Percentiles rank a stretch among this genome's conserved stretches.
Conservation (phyloP, 2,113 vertebrate genomes). For the Gymnorhina tibicen region DNA sequence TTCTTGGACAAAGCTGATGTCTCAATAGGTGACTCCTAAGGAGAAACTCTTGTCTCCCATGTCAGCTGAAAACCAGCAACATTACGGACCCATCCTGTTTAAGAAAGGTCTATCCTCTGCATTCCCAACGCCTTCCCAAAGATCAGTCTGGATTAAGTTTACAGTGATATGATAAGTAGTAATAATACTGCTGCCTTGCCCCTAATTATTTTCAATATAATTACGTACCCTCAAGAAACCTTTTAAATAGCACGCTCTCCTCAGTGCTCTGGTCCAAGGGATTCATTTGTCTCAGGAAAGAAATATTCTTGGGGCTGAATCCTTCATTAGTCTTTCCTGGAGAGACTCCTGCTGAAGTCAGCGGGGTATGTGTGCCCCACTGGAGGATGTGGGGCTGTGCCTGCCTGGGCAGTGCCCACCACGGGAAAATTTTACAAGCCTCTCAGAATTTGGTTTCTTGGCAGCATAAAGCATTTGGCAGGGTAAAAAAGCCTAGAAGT, state of each 20-base stretch:
- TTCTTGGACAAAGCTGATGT: background rate
- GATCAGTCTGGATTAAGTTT: constrained; percentile 52
- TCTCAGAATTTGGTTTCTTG: background rate
- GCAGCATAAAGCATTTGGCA: background rate
- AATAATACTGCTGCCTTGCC: constrained; percentile 45
- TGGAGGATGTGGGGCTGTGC: background rate
- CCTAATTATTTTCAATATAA: constrained; percentile 66
- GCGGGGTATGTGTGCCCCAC: background rate
- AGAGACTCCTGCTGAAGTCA: background rate
- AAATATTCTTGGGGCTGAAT: constrained; percentile 35
- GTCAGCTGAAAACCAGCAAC: background rate
- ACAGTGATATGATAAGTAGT: constrained; percentile 55
- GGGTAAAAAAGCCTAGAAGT: background rate
- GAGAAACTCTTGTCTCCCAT: background rate
- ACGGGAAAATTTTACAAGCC: background rate
- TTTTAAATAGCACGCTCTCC: constrained; percentile 48
- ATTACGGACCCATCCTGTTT: background rate
- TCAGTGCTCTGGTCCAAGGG: background rate
- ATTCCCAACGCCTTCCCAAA: background rate
- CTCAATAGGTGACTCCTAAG: background rate
- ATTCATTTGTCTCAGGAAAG: constrained; percentile 39
- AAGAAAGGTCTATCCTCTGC: background rate
- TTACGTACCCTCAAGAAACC: constrained; percentile 58
- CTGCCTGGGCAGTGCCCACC: background rate
- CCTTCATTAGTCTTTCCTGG: constrained; percentile 2